Conservation (phyloP, 2,113 vertebrate genomes). For the Carassius auratus region DNA sequence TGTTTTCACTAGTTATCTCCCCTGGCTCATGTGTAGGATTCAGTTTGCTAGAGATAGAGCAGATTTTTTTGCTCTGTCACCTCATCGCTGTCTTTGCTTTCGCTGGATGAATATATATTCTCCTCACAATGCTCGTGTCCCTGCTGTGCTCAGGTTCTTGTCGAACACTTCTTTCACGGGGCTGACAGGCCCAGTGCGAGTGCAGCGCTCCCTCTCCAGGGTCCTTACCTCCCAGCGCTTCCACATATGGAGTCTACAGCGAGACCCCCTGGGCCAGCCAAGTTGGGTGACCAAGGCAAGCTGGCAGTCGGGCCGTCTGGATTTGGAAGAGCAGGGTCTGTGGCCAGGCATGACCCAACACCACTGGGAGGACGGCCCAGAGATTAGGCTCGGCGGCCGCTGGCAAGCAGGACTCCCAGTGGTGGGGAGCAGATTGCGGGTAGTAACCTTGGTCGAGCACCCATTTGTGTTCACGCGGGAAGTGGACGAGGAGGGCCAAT, state of each 20-base stretch:
- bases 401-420: constrained; percentile 74
- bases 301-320: constrained; percentile 86
- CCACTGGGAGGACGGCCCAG: constrained; percentile 45
- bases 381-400: constrained; percentile 62
- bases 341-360: constrained; percentile 84
- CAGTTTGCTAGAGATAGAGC: neutral
- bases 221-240: constrained; percentile 90
- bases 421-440: constrained; percentile 81
- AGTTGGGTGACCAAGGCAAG: constrained; percentile 93
- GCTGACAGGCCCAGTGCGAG: constrained; percentile 86
- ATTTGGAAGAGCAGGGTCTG: constrained; percentile 85
- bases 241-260: constrained; percentile 95
- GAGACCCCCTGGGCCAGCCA: constrained; percentile 88
- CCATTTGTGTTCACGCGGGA: constrained; percentile 91
- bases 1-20: constrained; percentile 9
- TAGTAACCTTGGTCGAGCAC: constrained; percentile 93
- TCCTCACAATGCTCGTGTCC: constrained; percentile 8
- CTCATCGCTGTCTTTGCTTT: constrained; percentile 26
- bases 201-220: constrained; percentile 81
- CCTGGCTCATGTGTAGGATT: neutral
- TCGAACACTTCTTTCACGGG: constrained; percentile 92
- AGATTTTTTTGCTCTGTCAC: neutral
- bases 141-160: constrained; percentile 81
- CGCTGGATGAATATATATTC: constrained; percentile 32
- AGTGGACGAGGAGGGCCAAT: constrained; percentile 91